These are phyloP conservation scores for Drosophila willistoni DNA, from an alignment of 1,140 invertebrate species.

Conservation along the genomic window DNA sequence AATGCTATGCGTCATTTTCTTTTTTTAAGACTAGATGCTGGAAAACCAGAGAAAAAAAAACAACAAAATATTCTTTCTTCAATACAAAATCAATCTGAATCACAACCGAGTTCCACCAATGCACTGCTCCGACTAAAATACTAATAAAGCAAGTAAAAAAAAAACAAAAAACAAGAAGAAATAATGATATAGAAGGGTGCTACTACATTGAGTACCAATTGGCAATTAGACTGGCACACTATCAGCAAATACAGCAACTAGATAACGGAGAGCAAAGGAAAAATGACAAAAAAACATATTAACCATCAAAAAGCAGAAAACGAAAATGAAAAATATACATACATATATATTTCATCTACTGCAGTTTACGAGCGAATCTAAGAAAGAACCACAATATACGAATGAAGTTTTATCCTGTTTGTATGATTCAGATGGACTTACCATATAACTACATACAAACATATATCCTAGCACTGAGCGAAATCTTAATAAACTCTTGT, in stretches of 20 bases:
- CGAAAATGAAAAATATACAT: slow-evolving; percentile 15
- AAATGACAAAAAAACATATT: slow-evolving; percentile 40
- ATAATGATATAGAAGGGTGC: slow-evolving; percentile 15
- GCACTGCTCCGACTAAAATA: slow-evolving; percentile 36
- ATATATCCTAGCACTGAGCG: too few relatives aligned
- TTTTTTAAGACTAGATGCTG: not conserved
- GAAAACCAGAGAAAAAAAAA: not conserved
- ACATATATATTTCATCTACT: not conserved
- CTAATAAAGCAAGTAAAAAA: not conserved
- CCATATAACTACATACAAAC: too few relatives aligned
- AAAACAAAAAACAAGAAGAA: not conserved
- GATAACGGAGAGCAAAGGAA: slow-evolving; percentile 7
- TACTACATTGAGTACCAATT: slow-evolving; percentile 38
- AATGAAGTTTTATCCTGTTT: too few relatives aligned
- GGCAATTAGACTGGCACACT: slow-evolving; percentile 46
- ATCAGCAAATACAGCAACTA: slow-evolving; percentile 46
- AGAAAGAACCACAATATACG: too few relatives aligned
- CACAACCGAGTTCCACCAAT: slow-evolving; percentile 34
- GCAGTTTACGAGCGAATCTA: not conserved
- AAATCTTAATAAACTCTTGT: not conserved
- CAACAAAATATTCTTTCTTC: not conserved
- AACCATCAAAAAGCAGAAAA: slow-evolving; percentile 6
- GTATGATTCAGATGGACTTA: too few relatives aligned
- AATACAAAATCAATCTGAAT: not conserved
- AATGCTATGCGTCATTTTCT: not conserved